Evolutionary conservation across 2,113 vertebrate genomes (phyloP).

Genomic region (Rhabdomys dilectus): DNA sequence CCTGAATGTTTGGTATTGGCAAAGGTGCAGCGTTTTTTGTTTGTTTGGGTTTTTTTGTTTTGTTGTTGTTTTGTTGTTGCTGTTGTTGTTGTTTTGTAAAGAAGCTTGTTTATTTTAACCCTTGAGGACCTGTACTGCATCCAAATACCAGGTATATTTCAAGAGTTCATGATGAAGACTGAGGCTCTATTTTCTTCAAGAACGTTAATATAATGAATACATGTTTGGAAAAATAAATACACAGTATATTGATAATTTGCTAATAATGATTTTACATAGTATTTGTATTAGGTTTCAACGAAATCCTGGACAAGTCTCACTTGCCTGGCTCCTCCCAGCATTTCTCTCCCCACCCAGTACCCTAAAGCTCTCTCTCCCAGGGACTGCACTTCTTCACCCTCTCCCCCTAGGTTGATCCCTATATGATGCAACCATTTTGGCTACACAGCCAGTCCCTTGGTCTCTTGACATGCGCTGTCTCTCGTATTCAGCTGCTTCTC

Average conservation of each 20-base stretch:
- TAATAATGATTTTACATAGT: conserved; percentile 9
- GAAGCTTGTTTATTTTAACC: background rate
- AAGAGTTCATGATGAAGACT: background rate
- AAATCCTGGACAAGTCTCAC: background rate
- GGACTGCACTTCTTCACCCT: too few relatives aligned
- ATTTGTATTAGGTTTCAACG: background rate
- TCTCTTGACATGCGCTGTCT: background rate
- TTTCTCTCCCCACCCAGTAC: background rate
- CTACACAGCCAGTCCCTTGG: too few relatives aligned
- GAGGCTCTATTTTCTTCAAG: background rate
- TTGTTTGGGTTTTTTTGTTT: too few relatives aligned
- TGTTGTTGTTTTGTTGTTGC: too few relatives aligned
- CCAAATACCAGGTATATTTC: conserved; percentile 8
- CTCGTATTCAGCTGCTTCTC: too few relatives aligned
- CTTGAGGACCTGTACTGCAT: background rate
- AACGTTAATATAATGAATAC: conserved; percentile 16
- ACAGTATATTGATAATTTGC: background rate
- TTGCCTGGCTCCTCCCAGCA: background rate
- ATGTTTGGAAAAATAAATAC: background rate
- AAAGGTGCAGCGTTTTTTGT: too few relatives aligned
- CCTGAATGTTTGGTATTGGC: too few relatives aligned
- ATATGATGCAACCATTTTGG: background rate
- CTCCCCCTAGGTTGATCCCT: background rate
- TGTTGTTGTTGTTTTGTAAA: conserved; percentile 3
- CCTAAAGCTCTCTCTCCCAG: background rate